Evolutionary conservation across 2,113 vertebrate species (phyloP), one percentile per base, ranked within the genome.

Genomic region (Eulemur macaco): DNA sequence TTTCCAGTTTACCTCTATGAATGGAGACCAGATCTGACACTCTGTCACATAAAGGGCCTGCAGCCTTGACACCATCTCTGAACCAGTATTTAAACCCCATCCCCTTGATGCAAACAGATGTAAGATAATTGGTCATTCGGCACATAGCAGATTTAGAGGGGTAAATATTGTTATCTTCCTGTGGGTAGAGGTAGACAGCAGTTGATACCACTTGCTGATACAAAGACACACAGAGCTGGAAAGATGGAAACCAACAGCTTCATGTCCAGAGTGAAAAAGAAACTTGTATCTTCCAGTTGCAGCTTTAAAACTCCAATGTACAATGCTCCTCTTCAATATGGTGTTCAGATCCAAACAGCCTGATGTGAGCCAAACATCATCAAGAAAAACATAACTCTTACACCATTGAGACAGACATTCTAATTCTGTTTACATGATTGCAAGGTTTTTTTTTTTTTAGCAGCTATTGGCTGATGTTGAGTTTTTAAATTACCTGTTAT

Each of bases 51-150:
- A 56, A 9, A 20, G 15, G 2, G 8, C 10, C 42, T 81, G 0
- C 31, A 76, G 45, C 47, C 23, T 64, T 15, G 37, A 52, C 8
- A 74, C 1, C 10, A n/a, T 56, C 31, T 78, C 60, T 84, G 31
- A 14, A 29, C 9, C 77, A 39, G 11, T 91, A 34, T 54, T 66
- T 89, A 85, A 89, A 91, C 31, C 3, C 31, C 39, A 71, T 23
- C 6, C 37, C 14, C 4, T 64, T 92, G 15, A 71, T 92, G 76
- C 71, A 95, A 66, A 83, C 60, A 60, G 31, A 82, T 95, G 27
- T 82, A 52, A 68, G 58, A 37, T 78, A 88, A 78, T 88, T 91
- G 20, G 58, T 87, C 77, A 91, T 73, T 95, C 21, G 68, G 77
- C 34, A 88, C 88, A 71, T 11, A 83, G 69, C 68, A 95, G 20